Percentiles rank a stretch among this genome's conserved stretches.
Conservation (phyloP, 2,113 vertebrate species). For the Gopherus flavomarginatus region DNA sequence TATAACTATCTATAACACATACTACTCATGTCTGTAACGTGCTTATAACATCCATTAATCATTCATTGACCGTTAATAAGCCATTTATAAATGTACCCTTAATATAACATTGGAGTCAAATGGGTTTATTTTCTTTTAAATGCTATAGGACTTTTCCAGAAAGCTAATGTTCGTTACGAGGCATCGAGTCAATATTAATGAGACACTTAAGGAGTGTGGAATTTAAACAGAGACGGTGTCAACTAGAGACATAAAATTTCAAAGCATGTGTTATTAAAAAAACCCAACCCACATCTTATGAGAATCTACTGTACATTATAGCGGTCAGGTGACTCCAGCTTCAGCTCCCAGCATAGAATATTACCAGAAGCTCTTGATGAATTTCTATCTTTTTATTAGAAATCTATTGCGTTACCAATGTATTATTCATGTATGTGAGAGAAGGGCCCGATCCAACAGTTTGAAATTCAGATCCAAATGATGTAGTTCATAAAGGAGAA, state of each 20-base stretch:
- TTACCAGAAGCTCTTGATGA: neutral
- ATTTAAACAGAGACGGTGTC: neutral
- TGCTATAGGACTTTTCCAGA: neutral
- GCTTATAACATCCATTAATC: accelerated
- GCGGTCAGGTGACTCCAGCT: accelerated
- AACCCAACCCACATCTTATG: accelerated
- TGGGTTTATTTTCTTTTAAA: neutral
- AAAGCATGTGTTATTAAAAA: accelerated
- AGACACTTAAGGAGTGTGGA: accelerated
- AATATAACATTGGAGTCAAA: neutral
- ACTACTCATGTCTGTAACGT: neutral
- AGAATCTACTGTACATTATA: accelerated
- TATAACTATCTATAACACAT: neutral
- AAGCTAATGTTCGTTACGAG: neutral
- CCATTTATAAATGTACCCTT: neutral
- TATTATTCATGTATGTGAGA: neutral
- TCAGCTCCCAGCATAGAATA: accelerated
- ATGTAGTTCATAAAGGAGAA: neutral
- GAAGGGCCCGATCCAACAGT: neutral
- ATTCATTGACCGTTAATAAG: accelerated
- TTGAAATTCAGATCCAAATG: neutral
- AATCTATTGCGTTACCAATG: neutral
- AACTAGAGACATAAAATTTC: neutral
- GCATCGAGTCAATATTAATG: neutral
- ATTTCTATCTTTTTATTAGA: neutral